Conservation (phyloP, 2,113 vertebrate species). For the Dasyornis broadbenti region DNA sequence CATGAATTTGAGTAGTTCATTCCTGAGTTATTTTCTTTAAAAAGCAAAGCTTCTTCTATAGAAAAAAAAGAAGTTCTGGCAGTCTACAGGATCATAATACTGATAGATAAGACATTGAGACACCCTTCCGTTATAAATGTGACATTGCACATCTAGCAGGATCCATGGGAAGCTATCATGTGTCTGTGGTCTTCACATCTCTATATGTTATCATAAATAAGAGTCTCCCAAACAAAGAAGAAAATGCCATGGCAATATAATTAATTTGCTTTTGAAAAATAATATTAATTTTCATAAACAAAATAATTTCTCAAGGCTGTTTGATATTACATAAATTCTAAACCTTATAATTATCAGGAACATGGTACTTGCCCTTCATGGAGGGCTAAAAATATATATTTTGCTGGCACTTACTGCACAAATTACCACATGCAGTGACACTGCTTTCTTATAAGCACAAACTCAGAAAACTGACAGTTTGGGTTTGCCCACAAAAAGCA, state of each 20-base stretch:
- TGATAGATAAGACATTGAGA: background rate
- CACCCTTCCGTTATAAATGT: background rate
- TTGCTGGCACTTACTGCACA: background rate
- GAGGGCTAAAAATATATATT: background rate
- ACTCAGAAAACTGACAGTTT: background rate
- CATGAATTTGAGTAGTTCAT: background rate
- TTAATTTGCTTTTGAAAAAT: background rate
- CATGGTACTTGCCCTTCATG: background rate
- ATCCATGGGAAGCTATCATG: fast-evolving
- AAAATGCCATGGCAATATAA: background rate
- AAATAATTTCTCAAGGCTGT: background rate
- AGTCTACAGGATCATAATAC: background rate
- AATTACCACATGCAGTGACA: background rate
- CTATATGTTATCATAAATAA: background rate
- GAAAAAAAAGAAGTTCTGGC: background rate
- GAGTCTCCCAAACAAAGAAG: background rate
- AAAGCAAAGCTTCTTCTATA: background rate
- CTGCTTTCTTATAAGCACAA: background rate
- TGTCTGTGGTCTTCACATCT: background rate
- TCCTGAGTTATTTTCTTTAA: background rate
- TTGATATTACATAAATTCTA: background rate
- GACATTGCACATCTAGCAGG: background rate
- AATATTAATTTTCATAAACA: background rate
- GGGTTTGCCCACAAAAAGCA: background rate
- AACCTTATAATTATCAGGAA: background rate